Conservation (phyloP, 2,888 invertebrate species). For the Subacronicta megacephala region DNA sequence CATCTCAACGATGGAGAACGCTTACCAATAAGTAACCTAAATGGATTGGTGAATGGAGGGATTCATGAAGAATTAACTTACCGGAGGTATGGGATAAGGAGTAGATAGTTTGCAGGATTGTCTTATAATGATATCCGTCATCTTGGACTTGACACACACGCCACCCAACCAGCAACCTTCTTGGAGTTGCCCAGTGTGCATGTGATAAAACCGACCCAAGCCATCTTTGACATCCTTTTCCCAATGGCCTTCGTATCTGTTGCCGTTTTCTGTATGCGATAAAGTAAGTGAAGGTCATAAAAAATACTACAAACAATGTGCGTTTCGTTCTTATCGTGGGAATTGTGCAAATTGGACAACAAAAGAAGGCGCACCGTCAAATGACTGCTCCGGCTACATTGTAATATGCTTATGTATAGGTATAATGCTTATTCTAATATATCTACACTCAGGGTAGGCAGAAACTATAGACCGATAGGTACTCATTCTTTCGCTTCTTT, state of each 20-base stretch:
- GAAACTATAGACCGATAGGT: too few relatives aligned
- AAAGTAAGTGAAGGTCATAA: constrained; percentile 16
- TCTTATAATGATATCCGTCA: constrained; percentile 90
- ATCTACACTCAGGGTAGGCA: too few relatives aligned
- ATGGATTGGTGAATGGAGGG: too few relatives aligned
- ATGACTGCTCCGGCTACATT: background rate
- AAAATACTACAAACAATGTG: constrained; percentile 34
- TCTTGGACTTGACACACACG: constrained; percentile 86
- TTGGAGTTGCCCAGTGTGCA: constrained; percentile 91
- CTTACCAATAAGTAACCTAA: too few relatives aligned
- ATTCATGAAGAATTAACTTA: constrained; percentile 53
- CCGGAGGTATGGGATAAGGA: constrained; percentile 87
- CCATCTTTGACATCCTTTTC: constrained; percentile 89
- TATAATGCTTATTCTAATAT: too few relatives aligned
- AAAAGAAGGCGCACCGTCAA: constrained; percentile 24
- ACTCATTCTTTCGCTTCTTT: too few relatives aligned
- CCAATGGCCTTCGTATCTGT: constrained; percentile 92
- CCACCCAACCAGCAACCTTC: constrained; percentile 91
- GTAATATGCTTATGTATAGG: too few relatives aligned
- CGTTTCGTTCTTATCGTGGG: constrained; percentile 44
- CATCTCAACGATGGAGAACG: too few relatives aligned
- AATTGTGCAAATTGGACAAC: constrained; percentile 48
- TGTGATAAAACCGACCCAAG: constrained; percentile 91
- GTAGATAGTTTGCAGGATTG: constrained; percentile 89
- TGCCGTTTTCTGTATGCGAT: constrained; percentile 84